Evolutionary conservation across 2,888 invertebrate genomes (phyloP).

Genomic region (Thereva unica): DNA sequence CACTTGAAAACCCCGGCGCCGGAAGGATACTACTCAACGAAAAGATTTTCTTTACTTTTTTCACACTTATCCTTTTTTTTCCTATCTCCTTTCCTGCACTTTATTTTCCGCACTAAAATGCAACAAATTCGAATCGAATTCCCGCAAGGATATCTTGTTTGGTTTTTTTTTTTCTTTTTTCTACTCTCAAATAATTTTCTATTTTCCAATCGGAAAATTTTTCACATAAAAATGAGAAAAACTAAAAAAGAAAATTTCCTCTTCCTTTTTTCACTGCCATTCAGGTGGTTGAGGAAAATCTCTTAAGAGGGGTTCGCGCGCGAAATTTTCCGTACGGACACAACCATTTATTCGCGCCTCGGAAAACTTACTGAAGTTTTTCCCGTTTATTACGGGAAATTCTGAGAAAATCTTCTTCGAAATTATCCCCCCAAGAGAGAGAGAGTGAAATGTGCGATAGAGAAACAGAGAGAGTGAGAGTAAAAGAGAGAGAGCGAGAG

Average conservation of each 20-base stretch:
- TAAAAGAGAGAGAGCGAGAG: not conserved
- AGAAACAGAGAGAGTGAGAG: constrained; percentile 12
- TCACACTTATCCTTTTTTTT: not conserved
- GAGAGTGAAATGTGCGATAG: not conserved
- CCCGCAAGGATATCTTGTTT: no score
- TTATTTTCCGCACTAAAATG: no score
- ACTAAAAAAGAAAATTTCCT: not conserved
- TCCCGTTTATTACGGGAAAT: constrained; percentile 11
- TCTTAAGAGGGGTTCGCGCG: constrained; percentile 34
- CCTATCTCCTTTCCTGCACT: no score
- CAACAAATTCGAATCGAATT: no score
- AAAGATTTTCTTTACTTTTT: constrained; percentile 9
- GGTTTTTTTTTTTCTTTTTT: no score
- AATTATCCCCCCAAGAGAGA: not conserved
- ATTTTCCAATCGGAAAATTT: not conserved
- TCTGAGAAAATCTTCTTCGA: constrained; percentile 20
- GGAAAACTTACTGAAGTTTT: constrained; percentile 27
- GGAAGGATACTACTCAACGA: constrained; percentile 2
- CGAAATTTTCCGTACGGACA: constrained; percentile 32
- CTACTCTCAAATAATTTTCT: no score
- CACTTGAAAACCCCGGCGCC: constrained; percentile 22
- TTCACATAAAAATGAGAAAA: constrained; percentile 1
- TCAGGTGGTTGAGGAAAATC: not conserved
- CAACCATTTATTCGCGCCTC: constrained; percentile 39
- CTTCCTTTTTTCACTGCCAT: not conserved